Evolutionary conservation across 2,113 vertebrate genomes (phyloP).

Genomic region (Psilopogon haemacephalus): DNA sequence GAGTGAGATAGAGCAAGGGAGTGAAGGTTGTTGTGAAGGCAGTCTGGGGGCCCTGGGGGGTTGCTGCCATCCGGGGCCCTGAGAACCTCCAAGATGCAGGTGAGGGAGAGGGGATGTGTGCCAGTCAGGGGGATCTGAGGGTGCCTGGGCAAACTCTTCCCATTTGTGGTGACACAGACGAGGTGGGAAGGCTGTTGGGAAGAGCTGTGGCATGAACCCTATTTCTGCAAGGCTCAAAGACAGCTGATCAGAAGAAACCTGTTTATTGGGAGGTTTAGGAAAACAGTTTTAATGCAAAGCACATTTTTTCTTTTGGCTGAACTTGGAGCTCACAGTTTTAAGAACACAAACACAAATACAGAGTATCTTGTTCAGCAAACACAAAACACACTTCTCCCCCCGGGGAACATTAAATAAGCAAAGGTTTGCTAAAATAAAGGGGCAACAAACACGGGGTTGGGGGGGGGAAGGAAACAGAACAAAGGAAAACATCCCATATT

Average conservation of each 20-base stretch:
- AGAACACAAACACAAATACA: slow-evolving; percentile 18
- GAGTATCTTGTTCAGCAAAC: neutral
- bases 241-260: slow-evolving; percentile 10
- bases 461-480: neutral
- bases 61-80: accelerated
- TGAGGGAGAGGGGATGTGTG: neutral
- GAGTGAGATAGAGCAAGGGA: neutral
- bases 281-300: slow-evolving; percentile 25
- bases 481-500: neutral
- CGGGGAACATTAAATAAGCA: neutral
- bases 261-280: slow-evolving; percentile 65
- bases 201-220: neutral
- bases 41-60: neutral
- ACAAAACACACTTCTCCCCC: neutral
- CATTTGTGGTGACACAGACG: neutral
- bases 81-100: neutral
- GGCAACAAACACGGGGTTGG: neutral
- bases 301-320: neutral
- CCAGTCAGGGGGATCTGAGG: neutral
- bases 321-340: neutral
- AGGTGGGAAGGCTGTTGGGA: neutral
- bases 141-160: neutral
- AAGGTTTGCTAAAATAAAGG: slow-evolving; percentile 27
- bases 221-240: neutral
- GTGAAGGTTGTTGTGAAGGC: neutral